Evolutionary conservation across 1,140 invertebrate genomes (phyloP).

Genomic region (Lucilia cuprina): DNA sequence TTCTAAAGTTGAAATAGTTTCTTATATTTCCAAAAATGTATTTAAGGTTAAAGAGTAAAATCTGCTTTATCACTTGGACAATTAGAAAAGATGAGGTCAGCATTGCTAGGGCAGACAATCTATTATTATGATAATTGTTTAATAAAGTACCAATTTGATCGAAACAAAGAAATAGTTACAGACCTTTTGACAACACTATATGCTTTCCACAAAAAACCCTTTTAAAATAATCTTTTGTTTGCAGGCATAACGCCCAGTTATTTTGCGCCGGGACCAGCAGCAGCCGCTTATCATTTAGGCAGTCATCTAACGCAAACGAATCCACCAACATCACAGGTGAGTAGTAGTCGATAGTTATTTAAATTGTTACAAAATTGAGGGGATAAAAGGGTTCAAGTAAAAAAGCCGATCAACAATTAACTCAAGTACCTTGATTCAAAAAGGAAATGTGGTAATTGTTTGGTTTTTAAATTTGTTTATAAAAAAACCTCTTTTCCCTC

Average conservation of each 20-base stretch:
- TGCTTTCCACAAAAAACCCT: slow-evolving; percentile 27
- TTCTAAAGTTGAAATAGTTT: too few species aligned
- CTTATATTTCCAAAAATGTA: too few species aligned
- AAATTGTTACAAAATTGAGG: not conserved
- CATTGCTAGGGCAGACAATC: not conserved
- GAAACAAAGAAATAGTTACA: not conserved
- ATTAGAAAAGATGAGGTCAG: slow-evolving; percentile 42
- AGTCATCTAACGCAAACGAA: slow-evolving; percentile 61
- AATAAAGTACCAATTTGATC: slow-evolving; percentile 13
- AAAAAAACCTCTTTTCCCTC: not conserved
- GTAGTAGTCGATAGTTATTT: slow-evolving; percentile 35
- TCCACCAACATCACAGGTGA: slow-evolving; percentile 61
- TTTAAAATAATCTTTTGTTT: slow-evolving; percentile 49
- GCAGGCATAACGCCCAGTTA: slow-evolving; percentile 62
- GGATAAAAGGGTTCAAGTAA: not conserved
- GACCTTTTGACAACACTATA: slow-evolving; percentile 11
- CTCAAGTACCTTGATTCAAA: slow-evolving; percentile 15
- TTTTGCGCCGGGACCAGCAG: slow-evolving; percentile 60
- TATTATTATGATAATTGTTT: not conserved
- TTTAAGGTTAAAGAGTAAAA: not conserved
- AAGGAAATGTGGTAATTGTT: slow-evolving; percentile 2
- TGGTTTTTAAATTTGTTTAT: not conserved
- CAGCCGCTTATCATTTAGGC: slow-evolving; percentile 61
- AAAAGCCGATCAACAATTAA: slow-evolving; percentile 16
- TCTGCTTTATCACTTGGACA: slow-evolving; percentile 35